Conservation (phyloP, 92 coral and sea anemone genomes). For the Epizoanthus scotinus region DNA sequence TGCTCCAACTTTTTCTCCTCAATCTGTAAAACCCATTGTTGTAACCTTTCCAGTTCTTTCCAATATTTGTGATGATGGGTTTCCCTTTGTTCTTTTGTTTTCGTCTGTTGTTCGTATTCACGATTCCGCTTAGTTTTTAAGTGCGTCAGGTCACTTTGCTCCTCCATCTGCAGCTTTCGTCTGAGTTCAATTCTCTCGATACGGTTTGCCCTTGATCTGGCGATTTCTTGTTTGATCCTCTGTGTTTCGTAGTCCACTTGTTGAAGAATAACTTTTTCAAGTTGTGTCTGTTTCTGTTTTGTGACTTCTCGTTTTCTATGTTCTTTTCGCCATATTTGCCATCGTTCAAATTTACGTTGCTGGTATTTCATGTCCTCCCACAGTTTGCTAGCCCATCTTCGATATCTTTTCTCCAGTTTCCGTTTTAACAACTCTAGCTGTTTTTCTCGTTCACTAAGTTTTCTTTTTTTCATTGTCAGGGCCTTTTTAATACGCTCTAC, state of each 20-base stretch:
- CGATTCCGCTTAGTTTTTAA: slow-evolving; percentile 12
- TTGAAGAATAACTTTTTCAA: slow-evolving; percentile 28
- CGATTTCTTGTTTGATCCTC: not conserved
- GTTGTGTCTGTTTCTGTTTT: not conserved
- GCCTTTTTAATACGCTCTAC: slow-evolving; percentile 56
- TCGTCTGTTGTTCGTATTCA: not conserved
- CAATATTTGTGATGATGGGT: slow-evolving; percentile 4
- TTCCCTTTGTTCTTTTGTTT: not conserved
- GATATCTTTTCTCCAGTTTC: slow-evolving; percentile 58
- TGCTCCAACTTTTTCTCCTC: slow-evolving; percentile 65
- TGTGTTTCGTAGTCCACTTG: slow-evolving; percentile 10
- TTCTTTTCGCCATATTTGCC: slow-evolving; percentile 1
- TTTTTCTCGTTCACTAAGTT: slow-evolving; percentile 51
- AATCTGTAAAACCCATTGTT: slow-evolving; percentile 69
- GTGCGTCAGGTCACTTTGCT: not conserved
- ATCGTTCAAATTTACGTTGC: slow-evolving; percentile 24
- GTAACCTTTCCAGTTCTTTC: slow-evolving; percentile 59
- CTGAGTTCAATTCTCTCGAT: not conserved
- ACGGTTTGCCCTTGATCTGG: not conserved
- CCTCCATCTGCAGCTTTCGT: slow-evolving; percentile 15
- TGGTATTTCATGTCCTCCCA: slow-evolving; percentile 46
- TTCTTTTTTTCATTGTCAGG: slow-evolving; percentile 62
- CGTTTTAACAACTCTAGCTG: slow-evolving; percentile 55
- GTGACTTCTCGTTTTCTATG: not conserved
- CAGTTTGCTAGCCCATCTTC: slow-evolving; percentile 59